Base-by-base conservation (phyloP, 2,888 invertebrate genomes). In the Acanthosoma haemorrhoidale region DNA sequence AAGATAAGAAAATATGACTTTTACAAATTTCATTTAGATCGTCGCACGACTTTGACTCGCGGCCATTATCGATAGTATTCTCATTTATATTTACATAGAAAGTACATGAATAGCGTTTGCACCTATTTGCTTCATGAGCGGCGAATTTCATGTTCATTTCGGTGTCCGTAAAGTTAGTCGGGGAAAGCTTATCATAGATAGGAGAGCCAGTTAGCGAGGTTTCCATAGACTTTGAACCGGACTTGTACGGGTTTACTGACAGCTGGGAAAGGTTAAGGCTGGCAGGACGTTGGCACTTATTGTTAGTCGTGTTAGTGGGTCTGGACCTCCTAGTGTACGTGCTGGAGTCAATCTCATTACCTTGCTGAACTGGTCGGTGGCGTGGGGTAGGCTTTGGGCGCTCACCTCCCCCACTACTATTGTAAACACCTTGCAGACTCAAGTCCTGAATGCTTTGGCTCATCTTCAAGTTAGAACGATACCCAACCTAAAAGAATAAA, bases 371-470 rank as follows among this genome's bases (percentile, higher is more conserved):
- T 25, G 70, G 59, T n/a, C 61, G 68, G 32, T 68, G 68, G 41
- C 68, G 41, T 57, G 72, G 71, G 32, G 67, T 68, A 32, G 64
- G 71, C 70, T 73, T 75, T 60, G 71, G 68, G 31, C 64, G 66
- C 9, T 66, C 64, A 67, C 68, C 66, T 69, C 68, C 60, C 15
- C 59, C 59, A 67, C 63, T 57, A 39, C 69, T 72, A 57, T 68
- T 64, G 69, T 71, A 74, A 41, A 68, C 64, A 32, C 74, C 72
- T 64, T 72, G 86, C 78, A 90, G 88, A 75, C 91, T 92, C 29
- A 94, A 83, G 78, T 94, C 94, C 74, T 89, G 89, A 72, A 92
- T 92, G 71, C 92, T 93, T 79, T 93, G 92, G 79, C 92, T 93
- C 76, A 89, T 87, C 78, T 91, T 91, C 72, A 94, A 81, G 73